Evolutionary conservation across 2,113 vertebrate species (phyloP).

Genomic region (Microtus oregoni): DNA sequence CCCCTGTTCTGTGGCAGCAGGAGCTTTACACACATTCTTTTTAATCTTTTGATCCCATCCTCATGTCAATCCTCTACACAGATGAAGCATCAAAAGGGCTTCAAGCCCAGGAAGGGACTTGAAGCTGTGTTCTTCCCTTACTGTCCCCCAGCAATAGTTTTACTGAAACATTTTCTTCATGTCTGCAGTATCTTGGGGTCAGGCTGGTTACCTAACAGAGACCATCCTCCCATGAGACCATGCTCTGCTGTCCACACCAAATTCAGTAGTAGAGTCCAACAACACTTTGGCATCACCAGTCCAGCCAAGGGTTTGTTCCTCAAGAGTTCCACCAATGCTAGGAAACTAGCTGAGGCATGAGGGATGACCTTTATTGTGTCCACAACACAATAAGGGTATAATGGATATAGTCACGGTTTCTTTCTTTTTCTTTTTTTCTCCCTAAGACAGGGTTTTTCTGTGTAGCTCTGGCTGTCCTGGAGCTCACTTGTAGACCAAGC

Average conservation of each 20-base stretch:
- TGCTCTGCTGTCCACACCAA: not conserved
- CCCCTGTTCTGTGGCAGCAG: not conserved
- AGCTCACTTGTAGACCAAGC: not conserved
- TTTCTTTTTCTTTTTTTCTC: not conserved
- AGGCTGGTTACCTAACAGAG: not conserved
- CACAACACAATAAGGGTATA: not conserved
- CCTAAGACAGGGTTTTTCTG: not conserved
- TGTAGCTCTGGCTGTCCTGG: not conserved
- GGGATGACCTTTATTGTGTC: not conserved
- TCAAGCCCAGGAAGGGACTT: not conserved
- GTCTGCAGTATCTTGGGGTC: not conserved
- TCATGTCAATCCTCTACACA: not conserved
- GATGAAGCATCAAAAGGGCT: constrained; percentile 25
- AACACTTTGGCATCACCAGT: not conserved
- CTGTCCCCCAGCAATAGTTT: not conserved
- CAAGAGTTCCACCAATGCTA: not conserved
- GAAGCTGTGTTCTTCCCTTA: not conserved
- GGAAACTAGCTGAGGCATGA: not conserved
- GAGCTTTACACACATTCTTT: not conserved
- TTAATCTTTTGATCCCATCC: not conserved
- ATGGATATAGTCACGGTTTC: not conserved
- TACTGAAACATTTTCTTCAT: not conserved
- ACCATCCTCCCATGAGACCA: not conserved
- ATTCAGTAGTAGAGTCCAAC: not conserved
- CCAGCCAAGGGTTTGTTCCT: not conserved